These are phyloP conservation scores for Alcedo quadribrachys DNA, from an alignment of 2,797 vertebrate species.

Conservation along the genomic window DNA sequence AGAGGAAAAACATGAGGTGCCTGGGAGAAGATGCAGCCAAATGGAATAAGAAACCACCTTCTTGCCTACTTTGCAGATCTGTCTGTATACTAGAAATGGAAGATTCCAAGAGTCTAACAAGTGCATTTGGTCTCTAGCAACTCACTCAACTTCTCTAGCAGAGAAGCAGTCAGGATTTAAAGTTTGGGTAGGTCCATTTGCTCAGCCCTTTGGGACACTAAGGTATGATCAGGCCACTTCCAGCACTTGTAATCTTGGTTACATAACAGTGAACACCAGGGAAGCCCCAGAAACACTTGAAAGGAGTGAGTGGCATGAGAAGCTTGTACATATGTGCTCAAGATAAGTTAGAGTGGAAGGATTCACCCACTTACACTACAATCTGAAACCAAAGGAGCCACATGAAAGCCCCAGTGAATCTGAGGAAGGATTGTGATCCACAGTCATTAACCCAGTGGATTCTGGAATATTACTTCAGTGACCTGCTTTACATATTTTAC, in stretches of 20 bases:
- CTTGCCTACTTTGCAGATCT: not conserved
- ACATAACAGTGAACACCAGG: not conserved
- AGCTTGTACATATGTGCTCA: not conserved
- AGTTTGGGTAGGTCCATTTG: fast-evolving
- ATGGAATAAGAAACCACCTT: not conserved
- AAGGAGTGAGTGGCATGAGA: not conserved
- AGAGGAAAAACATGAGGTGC: not conserved
- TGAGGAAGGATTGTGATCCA: not conserved
- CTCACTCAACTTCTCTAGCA: not conserved
- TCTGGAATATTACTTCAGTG: not conserved
- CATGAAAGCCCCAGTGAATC: not conserved
- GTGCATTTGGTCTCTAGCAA: not conserved
- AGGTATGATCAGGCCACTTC: not conserved
- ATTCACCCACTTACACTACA: not conserved
- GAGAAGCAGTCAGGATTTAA: not conserved
- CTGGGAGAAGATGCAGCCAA: not conserved
- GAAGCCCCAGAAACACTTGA: not conserved
- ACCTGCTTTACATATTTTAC: not conserved
- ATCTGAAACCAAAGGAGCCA: not conserved
- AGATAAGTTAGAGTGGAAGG: not conserved
- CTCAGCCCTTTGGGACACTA: not conserved
- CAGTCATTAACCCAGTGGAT: not conserved
- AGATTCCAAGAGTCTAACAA: not conserved
- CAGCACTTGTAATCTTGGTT: not conserved
- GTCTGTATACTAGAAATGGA: not conserved